These are phyloP conservation scores for Mixornis gularis DNA, from an alignment of 2,113 vertebrate genomes.

Conservation along the genomic window DNA sequence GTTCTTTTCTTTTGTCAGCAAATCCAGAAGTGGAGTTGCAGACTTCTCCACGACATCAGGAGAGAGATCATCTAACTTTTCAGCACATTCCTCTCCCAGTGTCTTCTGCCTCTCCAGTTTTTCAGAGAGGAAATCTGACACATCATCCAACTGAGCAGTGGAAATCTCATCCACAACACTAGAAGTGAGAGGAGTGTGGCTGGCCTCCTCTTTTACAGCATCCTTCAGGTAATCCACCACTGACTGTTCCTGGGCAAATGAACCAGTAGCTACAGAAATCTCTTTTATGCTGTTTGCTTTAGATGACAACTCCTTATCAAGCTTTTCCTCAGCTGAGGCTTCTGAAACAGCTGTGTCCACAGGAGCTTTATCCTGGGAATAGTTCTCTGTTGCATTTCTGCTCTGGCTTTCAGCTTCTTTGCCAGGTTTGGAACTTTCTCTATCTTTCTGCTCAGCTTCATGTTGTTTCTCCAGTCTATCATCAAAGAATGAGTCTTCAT, in stretches of 20 bases:
- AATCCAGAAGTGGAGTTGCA: constrained; percentile 75
- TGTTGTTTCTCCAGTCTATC: constrained; percentile 62
- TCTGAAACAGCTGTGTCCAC: not conserved
- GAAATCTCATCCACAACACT: constrained; percentile 19
- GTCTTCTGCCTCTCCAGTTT: constrained; percentile 63
- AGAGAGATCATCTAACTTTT: constrained; percentile 55
- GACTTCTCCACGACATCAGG: constrained; percentile 48
- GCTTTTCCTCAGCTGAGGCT: constrained; percentile 15
- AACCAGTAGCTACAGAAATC: not conserved
- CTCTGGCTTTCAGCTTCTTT: constrained; percentile 42
- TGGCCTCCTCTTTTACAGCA: constrained; percentile 34
- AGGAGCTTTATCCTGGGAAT: constrained; percentile 50
- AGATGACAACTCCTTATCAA: constrained; percentile 4
- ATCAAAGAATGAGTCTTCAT: constrained; percentile 79
- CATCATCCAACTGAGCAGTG: constrained; percentile 1
- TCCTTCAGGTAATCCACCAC: constrained; percentile 50
- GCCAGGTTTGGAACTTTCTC: constrained; percentile 5
- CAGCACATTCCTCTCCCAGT: constrained; percentile 50
- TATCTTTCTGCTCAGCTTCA: constrained; percentile 49
- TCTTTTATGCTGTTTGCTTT: constrained; percentile 7
- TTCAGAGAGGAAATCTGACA: constrained; percentile 62
- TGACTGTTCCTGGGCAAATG: constrained; percentile 19
- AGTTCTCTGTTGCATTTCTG: constrained; percentile 6
- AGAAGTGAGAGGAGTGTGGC: constrained; percentile 15
- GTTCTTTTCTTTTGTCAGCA: constrained; percentile 73